A percentile compares a stretch with the other conserved stretches of the same genome.
Evolutionary conservation across 2,888 invertebrate species (phyloP).

Genomic region (Hyppa rectilinea): DNA sequence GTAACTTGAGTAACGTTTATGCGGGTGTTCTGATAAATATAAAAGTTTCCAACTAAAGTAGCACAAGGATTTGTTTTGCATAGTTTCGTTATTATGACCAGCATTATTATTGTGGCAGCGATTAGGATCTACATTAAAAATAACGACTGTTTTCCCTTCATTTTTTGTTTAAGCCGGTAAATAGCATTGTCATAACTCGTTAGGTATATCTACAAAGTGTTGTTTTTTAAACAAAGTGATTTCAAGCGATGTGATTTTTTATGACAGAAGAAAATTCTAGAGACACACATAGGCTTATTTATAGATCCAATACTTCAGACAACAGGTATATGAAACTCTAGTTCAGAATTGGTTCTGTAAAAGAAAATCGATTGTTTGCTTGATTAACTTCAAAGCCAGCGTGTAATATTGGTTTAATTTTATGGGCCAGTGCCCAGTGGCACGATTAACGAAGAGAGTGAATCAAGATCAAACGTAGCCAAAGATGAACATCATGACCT

Average conservation of each 20-base stretch:
- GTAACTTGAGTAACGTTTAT: constrained; percentile 43
- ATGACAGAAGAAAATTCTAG: not conserved
- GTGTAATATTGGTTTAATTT: constrained; percentile 19
- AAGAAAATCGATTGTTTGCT: constrained; percentile 1
- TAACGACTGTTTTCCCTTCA: constrained; percentile 32
- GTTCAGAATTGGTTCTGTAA: not conserved
- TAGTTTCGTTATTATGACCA: constrained; percentile 46
- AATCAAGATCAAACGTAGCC: constrained; percentile 10
- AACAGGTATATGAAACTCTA: not conserved
- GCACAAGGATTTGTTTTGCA: constrained; percentile 55
- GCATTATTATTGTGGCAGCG: constrained; percentile 31
- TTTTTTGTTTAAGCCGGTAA: constrained; percentile 34
- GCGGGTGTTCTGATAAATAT: constrained; percentile 39
- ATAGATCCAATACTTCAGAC: not conserved
- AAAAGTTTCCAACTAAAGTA: constrained; percentile 36
- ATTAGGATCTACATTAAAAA: constrained; percentile 50
- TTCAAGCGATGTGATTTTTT: not conserved
- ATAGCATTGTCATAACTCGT: constrained; percentile 20
- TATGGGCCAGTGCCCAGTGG: not conserved
- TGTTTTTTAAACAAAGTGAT: not conserved
- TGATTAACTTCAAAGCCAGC: constrained; percentile 11
- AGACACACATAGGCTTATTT: not conserved
- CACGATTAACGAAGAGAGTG: not conserved
- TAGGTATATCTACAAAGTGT: constrained; percentile 3
- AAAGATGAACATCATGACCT: not conserved